Percentiles rank a stretch among this genome's conserved stretches.
Evolutionary conservation across 2,113 vertebrate species (phyloP).

Genomic region (Indri indri): DNA sequence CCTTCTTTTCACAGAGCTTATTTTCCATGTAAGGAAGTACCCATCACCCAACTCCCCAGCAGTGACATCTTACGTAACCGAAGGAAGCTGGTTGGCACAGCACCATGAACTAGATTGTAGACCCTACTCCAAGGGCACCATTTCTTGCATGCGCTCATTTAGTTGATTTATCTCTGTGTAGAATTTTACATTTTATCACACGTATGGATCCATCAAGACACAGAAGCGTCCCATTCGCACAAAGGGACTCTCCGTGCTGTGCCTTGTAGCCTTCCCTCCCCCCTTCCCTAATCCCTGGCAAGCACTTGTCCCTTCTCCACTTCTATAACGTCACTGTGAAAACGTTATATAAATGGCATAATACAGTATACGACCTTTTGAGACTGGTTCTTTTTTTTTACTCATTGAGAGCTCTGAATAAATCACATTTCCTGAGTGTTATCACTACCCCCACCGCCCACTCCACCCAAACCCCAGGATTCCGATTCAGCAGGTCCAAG

Average conservation of each 20-base stretch:
- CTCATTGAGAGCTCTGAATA: neutral
- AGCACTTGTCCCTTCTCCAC: neutral
- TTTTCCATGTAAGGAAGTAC: neutral
- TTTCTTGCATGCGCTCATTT: neutral
- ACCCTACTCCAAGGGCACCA: fast-evolving
- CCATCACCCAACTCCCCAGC: neutral
- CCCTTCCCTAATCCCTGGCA: neutral
- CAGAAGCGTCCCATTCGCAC: neutral
- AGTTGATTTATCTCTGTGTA: neutral
- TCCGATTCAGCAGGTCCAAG: neutral
- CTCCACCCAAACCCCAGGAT: neutral
- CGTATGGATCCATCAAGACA: neutral
- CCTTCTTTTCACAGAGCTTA: neutral
- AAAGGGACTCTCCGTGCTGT: neutral
- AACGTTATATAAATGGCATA: neutral
- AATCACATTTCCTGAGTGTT: neutral
- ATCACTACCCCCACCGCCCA: neutral
- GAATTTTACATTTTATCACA: neutral
- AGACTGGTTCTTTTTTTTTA: neutral
- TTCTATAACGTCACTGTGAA: neutral
- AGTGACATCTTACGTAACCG: neutral
- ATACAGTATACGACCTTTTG: neutral
- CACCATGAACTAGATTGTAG: fast-evolving
- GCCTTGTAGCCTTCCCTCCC: neutral
- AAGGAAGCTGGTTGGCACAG: fast-evolving